Base-by-base conservation (phyloP, 2,113 vertebrate species). In the Platysternon megacephalum region DNA sequence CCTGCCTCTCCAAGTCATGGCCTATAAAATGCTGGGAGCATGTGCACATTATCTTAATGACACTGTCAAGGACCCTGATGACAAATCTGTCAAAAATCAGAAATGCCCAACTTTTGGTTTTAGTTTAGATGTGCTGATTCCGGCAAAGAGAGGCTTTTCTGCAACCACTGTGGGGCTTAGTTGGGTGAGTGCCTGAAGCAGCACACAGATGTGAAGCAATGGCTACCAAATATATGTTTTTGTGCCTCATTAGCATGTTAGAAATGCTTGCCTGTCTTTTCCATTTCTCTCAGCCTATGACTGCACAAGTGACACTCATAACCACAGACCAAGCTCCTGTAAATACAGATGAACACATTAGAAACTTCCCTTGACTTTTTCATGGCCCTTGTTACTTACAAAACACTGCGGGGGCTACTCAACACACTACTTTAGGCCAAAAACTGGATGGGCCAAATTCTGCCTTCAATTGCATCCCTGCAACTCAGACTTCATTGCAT, bases 161-260 rank as follows among this genome's bases (percentile, higher is more conserved):
- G 4, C 5, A 1, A 49, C 48, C 3, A 5, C 1, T 1, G 2
- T 3, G 32, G 42, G 48, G 4, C 91, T 9, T 32, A 21, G 26
- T 65, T 79, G 51, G 92, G 44, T 26, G 8, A 49, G 3, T 65
- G 79, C 79, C 88, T 55, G 88, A 39, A 8, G 2, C 35, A n/a
- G 16, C n/a, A n/a, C 65, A 68, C 4, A 17, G 65, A 72, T 72
- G 65, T 5, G 10, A 85, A 87, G 56, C 11, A 61, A 76, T 6
- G 42, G 14, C 3, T n/a, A 72, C 11, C 84, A 72, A 90, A 39
- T 78, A 2, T 61, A 39, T 0, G 0, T 42, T 65, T 39, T 49
- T 78, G 9, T 14, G 7, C 3, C 79, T 11, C 24, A 17, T 46
- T 46, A 5, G 79, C 51, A 29, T 58, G 2, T 17, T 39, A 76